Evolutionary conservation across 2,888 invertebrate species (phyloP).

Genomic region (Icerya purchasi): DNA sequence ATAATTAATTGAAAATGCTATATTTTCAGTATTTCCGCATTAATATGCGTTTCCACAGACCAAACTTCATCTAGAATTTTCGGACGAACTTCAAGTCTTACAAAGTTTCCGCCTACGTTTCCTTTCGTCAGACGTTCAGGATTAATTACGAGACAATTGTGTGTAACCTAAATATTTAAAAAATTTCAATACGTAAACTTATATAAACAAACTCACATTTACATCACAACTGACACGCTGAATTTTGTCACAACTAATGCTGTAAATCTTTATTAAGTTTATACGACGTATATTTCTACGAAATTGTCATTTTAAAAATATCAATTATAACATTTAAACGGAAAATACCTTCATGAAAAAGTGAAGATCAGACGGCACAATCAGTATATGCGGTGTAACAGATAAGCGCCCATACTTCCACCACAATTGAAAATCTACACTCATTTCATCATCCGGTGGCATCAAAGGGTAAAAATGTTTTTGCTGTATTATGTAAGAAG

Average conservation of each 20-base stretch:
- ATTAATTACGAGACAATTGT: slow-evolving; percentile 61
- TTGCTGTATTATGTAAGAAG: slow-evolving; percentile 52
- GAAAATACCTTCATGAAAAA: slow-evolving; percentile 65
- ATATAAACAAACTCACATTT: too few species aligned
- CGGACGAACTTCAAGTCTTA: slow-evolving; percentile 37
- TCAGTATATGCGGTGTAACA: slow-evolving; percentile 53
- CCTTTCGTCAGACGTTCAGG: slow-evolving; percentile 64
- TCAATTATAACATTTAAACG: too few species aligned
- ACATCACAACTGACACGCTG: too few species aligned
- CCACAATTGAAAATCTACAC: slow-evolving; percentile 48
- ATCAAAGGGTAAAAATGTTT: slow-evolving; percentile 61
- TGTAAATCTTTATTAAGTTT: too few species aligned
- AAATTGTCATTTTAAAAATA: too few species aligned
- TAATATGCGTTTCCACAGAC: slow-evolving; percentile 25
- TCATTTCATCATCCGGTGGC: slow-evolving; percentile 43
- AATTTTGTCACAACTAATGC: too few species aligned
- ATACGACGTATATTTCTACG: too few species aligned
- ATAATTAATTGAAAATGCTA: too few species aligned
- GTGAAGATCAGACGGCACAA: slow-evolving; percentile 66
- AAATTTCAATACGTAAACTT: neutral
- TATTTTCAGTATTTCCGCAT: slow-evolving; percentile 31
- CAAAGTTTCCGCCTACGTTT: slow-evolving; percentile 51
- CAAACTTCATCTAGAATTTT: slow-evolving; percentile 23
- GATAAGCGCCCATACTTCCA: slow-evolving; percentile 47
- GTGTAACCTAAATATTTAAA: slow-evolving; percentile 38